Evolutionary conservation across 2,113 vertebrate species (phyloP).

Genomic region (Equus quagga): DNA sequence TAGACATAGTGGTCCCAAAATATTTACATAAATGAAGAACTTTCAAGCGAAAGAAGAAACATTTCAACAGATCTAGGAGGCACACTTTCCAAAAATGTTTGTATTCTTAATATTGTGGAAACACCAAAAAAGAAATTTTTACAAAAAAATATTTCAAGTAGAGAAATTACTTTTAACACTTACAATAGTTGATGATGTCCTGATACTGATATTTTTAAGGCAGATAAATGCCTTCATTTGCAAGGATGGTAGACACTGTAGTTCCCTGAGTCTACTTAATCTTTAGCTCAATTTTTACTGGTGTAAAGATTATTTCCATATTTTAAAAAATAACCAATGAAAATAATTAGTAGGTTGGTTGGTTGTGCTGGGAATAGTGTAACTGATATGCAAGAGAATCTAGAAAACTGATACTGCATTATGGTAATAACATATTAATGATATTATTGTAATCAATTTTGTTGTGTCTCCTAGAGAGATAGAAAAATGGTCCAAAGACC

Average conservation of each 20-base stretch:
- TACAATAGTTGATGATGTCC: not conserved
- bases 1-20: not conserved
- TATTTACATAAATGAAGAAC: not conserved
- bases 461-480: not conserved
- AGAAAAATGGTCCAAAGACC: not conserved
- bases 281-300: not conserved
- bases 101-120: not conserved
- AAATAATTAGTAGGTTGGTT: not conserved
- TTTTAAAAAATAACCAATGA: not conserved
- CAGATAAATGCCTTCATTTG: not conserved
- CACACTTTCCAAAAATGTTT: not conserved
- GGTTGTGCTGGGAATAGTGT: not conserved
- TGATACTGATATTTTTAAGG: not conserved
- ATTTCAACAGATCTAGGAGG: not conserved
- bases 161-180: not conserved
- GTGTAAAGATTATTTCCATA: not conserved
- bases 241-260: not conserved
- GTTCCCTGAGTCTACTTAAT: not conserved
- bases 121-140: not conserved
- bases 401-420: not conserved
- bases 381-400: not conserved
- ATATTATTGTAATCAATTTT: not conserved
- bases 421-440: not conserved
- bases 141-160: not conserved
- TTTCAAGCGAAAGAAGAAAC: not conserved